Evolutionary conservation across 2,888 invertebrate species (phyloP), one percentile per base, ranked within the genome.

Genomic region (Pandemis cinnamomeana): DNA sequence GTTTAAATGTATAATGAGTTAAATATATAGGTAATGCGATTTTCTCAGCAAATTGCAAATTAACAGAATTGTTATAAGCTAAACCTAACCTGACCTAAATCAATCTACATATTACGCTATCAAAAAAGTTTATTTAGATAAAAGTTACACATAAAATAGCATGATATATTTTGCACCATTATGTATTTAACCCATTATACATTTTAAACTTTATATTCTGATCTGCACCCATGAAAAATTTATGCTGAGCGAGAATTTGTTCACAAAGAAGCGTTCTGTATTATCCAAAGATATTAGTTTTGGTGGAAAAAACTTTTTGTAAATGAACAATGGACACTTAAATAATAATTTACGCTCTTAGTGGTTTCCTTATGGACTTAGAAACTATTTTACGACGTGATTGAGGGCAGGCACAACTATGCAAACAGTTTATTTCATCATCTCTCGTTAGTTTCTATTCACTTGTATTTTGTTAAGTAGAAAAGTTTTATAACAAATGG

Each of bases 301-400:
- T 27, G 46, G 58, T 63, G 6, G n/a, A 36, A 51, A 64, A 27
- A 20, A 66, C 36, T 67, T 72, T 68, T 72, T 72, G 58, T n/a
- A 58, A 63, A 20, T 41, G 7, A 13, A 72, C 61, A 58, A 68
- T 72, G 53, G 55, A 41, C 63, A 68, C 63, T 63, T 72, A 63
- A 68, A 67, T 10, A 7, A 64, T 69, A 60, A 69, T 72, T 68
- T 63, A 68, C 58, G 63, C 41, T 64, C 20, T 42, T 46, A 63
- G 58, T 58, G 63, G 72, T 64, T 73, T 73, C 72, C 74, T 75
- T 75, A 69, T 72, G 72, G 74, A 63, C 72, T 64, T 68, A 72
- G 68, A 72, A 72, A 72, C 68, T 68, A 68, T 58, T 67, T 67
- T 53, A 67, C 60, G 66, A 75, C 72, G 67, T 75, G 72, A 75